Evolutionary conservation across 2,888 invertebrate genomes (phyloP).

Genomic region (Hanleya hanleyi): DNA sequence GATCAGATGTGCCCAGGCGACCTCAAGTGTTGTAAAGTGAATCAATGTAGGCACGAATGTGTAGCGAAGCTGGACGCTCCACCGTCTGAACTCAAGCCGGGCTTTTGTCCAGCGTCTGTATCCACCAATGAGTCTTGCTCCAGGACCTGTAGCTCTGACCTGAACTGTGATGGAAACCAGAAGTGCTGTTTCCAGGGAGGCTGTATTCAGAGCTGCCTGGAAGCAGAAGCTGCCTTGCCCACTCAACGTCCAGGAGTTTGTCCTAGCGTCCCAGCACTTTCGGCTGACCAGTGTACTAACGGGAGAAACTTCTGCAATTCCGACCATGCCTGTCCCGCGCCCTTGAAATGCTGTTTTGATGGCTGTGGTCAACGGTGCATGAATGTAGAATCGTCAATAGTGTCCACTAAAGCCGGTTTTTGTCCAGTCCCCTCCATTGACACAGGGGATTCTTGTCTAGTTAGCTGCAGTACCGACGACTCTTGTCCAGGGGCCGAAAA

Average conservation of each 20-base stretch:
- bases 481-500: neutral
- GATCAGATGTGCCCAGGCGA: neutral
- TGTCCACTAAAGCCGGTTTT: neutral
- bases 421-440: neutral
- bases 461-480: neutral
- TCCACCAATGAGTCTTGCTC: neutral
- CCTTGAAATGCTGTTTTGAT: slow-evolving; percentile 1
- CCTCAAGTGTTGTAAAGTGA: neutral
- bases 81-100: neutral
- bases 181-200: neutral
- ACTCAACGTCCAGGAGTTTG: neutral
- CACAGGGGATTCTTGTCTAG: neutral
- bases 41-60: neutral
- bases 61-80: neutral
- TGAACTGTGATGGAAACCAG: neutral
- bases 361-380: neutral
- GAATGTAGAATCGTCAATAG: neutral
- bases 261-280: neutral
- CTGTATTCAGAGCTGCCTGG: neutral
- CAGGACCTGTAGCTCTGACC: neutral
- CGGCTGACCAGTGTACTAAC: neutral
- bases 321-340: neutral
- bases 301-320: neutral
- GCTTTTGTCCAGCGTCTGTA: neutral
- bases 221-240: neutral